Base-by-base conservation (phyloP, 2,888 invertebrate species). In the Epistrophe eligans region DNA sequence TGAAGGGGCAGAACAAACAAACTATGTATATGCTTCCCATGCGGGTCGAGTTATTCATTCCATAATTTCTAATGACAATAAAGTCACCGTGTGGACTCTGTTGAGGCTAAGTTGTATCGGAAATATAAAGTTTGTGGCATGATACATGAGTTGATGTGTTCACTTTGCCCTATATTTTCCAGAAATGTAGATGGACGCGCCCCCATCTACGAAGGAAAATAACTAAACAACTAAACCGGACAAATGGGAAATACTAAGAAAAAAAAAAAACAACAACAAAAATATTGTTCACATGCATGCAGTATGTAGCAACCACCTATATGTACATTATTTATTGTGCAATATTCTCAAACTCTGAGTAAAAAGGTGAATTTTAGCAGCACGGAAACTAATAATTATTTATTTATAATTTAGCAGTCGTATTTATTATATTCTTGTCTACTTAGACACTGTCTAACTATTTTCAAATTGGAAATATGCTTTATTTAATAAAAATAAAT, bases 81-180 rank as follows among this genome's bases (percentile, higher is more conserved):
- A 40, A 55, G 52, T 55, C 52, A 76, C 55, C 48, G 48, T 55
- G 67, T 50, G 38, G 38, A 24, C 24, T 38, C 15, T 50, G 24
- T 13, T 32, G 58, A 32, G 66, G 73, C 38, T 66, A 50, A 77
- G 43, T 58, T 72, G 48, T 81, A 76, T 66, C 57, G 73, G 45
- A 79, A 73, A 43, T 57, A 58, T 70, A 55, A 58, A 50, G 58
- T 66, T 58, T 64, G 17, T 55, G 77, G 58, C 24, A 45, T 62
- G 76, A 57, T 38, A 77, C 58, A 73, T 17, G 35, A 76, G 24
- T 77, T 55, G 55, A 28, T 32, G 40, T 62, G 19, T n/a, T 24
- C 60, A 19, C 7, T 38, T 48, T 6, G 35, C 66, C 50, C 66
- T 50, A 19, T 9, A 48, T 50, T 35, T 67, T 15, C 38, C 8